These are phyloP conservation scores for Diprion similis DNA, from an alignment of 1,140 invertebrate species.

Conservation along the genomic window DNA sequence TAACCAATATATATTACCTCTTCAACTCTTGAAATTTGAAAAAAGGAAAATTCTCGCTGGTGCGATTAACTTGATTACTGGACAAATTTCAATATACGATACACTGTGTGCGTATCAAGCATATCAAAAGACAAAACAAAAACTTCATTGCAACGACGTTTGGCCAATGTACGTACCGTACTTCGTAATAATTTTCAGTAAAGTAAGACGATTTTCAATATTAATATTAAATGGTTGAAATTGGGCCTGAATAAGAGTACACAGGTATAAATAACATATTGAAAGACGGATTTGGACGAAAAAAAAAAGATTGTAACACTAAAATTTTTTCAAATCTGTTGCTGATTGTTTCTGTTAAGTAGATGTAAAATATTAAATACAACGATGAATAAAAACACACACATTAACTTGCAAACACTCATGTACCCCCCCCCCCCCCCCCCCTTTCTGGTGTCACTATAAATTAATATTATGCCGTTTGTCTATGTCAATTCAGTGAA, in stretches of 20 bases:
- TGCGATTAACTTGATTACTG: too few species aligned
- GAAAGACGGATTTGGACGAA: background rate
- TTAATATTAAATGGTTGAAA: background rate
- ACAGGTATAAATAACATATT: background rate
- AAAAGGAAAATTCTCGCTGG: too few species aligned
- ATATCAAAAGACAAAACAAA: background rate
- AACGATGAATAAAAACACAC: background rate
- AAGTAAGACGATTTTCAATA: background rate
- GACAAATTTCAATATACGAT: too few species aligned
- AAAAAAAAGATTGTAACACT: too few species aligned
- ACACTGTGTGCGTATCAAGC: too few species aligned
- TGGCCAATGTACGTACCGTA: too few species aligned
- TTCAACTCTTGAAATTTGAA: too few species aligned
- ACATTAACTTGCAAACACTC: background rate
- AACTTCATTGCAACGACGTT: background rate
- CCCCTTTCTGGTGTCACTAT: background rate
- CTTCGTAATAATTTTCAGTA: too few species aligned
- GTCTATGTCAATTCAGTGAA: slow-evolving; percentile 1
- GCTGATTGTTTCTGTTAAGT: too few species aligned
- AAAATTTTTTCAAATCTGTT: too few species aligned
- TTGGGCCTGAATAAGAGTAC: background rate
- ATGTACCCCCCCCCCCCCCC: background rate
- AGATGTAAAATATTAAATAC: background rate
- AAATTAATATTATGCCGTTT: background rate
- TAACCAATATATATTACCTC: too few species aligned